Percentiles rank a stretch among this genome's conserved stretches.
phyloP scores from a whole-genome alignment of 2,888 invertebrate genomes.

The Scaptomyza tumidula region DNA sequence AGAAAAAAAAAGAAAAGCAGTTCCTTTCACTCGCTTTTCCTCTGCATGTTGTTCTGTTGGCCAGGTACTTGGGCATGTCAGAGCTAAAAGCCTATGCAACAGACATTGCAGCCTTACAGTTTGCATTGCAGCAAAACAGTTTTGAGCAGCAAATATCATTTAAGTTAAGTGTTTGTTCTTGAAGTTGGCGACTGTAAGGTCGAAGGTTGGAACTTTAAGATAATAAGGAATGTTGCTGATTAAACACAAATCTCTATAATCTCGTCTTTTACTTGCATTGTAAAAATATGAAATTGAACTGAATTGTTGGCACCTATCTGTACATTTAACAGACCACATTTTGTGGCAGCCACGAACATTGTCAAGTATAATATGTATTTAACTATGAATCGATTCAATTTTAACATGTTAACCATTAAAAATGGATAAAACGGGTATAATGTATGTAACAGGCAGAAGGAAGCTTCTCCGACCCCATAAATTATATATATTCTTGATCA shows the following conservation, averaged over 20 bases:
- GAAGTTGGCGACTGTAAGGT: conserved; percentile 12
- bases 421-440: no score
- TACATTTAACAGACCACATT: not conserved
- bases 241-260: no score
- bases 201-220: not conserved
- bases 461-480: no score
- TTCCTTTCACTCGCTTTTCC: not conserved
- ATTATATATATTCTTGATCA: no score
- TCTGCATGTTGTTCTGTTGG: conserved; percentile 3
- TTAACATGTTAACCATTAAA: no score
- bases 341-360: no score
- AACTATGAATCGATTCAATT: no score
- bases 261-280: no score
- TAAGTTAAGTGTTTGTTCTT: conserved; percentile 45
- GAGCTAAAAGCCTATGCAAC: conserved; percentile 25
- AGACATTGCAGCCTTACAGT: conserved; percentile 17
- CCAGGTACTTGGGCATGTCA: conserved; percentile 45
- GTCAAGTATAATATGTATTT: no score
- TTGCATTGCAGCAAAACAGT: conserved; percentile 5
- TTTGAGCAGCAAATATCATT: conserved; percentile 52
- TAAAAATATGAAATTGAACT: not conserved
- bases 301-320: not conserved
- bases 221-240: no score
- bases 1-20: conserved; percentile 19
- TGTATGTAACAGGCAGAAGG: no score